Evolutionary conservation across 64 coral and sea anemone genomes (phyloP).

Genomic region (Platygyra sinensis): DNA sequence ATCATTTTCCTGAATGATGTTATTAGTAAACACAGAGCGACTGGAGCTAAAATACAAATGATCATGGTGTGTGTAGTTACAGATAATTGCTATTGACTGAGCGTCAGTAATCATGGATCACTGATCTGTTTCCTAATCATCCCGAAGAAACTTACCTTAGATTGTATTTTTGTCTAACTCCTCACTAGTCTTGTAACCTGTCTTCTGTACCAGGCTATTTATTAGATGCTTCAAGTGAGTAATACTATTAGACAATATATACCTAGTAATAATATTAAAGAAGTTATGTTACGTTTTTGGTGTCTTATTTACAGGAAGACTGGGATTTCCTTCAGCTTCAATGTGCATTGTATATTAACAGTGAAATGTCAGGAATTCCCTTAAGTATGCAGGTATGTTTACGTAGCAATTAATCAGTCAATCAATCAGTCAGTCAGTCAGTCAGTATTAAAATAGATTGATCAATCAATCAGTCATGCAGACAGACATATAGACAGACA

Average conservation of each 20-base stretch:
- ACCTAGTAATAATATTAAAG: background rate
- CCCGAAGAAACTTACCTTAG: too few species aligned
- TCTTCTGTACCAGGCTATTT: too few species aligned
- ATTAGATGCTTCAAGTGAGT: too few species aligned
- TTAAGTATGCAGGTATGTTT: slow-evolving; percentile 94
- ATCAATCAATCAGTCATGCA: background rate
- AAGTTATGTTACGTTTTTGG: background rate
- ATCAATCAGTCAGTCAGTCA: background rate
- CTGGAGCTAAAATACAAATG: slow-evolving; percentile 97
- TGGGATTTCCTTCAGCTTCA: slow-evolving; percentile 99
- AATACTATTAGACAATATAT: too few species aligned
- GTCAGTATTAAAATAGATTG: background rate
- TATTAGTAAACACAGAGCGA: slow-evolving; percentile 88
- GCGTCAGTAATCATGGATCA: too few species aligned
- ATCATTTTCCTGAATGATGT: slow-evolving; percentile 98
- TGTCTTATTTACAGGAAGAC: slow-evolving; percentile 79
- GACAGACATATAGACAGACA: background rate
- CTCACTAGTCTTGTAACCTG: too few species aligned
- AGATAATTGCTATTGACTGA: too few species aligned
- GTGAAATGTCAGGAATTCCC: slow-evolving; percentile 97
- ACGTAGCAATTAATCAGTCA: too few species aligned
- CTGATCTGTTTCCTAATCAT: too few species aligned
- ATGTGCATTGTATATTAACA: slow-evolving; percentile 98
- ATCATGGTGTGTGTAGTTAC: slow-evolving; percentile 73
- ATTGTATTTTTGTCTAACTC: too few species aligned